A percentile compares a stretch with the other conserved stretches of the same genome.
Conservation (phyloP, 2,113 vertebrate genomes). For the Hymenochirus boettgeri region DNA sequence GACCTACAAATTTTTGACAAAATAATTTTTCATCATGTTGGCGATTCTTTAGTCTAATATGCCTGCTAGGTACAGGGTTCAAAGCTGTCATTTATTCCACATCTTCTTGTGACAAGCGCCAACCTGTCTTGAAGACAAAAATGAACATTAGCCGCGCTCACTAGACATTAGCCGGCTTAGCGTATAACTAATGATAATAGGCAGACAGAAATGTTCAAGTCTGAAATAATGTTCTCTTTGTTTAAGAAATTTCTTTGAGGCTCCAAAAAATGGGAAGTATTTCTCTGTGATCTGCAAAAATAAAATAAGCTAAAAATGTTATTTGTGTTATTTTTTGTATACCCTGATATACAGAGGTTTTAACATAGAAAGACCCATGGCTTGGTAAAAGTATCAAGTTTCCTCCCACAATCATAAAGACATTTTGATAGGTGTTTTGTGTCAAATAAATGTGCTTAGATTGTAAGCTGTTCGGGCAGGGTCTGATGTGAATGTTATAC, state of each 20-base stretch:
- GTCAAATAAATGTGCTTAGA: too few species aligned
- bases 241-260: conserved; percentile 82
- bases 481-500: too few species aligned
- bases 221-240: conserved; percentile 85
- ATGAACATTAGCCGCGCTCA: conserved; percentile 97
- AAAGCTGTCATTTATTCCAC: conserved; percentile 97
- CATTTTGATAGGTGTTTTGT: too few species aligned
- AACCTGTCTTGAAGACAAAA: conserved; percentile 95
- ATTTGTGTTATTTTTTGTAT: conserved; percentile 40
- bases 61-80: conserved; percentile 91
- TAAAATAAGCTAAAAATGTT: conserved; percentile 63
- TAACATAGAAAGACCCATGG: too few species aligned
- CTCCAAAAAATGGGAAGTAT: conserved; percentile 47
- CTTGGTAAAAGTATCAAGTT: too few species aligned
- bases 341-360: too few species aligned
- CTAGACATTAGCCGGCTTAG: conserved; percentile 83
- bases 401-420: too few species aligned
- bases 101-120: conserved; percentile 92
- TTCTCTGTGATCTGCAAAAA: conserved; percentile 61
- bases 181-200: conserved; percentile 89
- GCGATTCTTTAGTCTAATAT: conserved; percentile 95
- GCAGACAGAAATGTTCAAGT: conserved; percentile 87
- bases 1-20: conserved; percentile 95
- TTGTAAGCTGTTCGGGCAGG: too few species aligned
- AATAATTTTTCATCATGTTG: conserved; percentile 97